Evolutionary conservation across 2,888 invertebrate genomes (phyloP).

Genomic region (Eumacrocentrus americanus): DNA sequence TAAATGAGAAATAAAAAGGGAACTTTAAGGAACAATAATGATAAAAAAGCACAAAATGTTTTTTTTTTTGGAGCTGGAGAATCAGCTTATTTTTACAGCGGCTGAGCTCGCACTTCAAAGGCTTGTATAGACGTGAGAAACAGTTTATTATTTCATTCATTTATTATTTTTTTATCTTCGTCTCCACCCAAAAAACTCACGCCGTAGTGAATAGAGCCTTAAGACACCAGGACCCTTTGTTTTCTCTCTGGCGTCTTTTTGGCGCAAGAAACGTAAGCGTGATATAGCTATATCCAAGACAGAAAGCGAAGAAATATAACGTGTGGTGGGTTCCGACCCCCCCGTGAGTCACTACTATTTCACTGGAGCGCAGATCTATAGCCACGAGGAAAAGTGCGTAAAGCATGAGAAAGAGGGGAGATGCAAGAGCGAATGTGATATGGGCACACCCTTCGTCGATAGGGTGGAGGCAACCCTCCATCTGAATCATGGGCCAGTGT

Average conservation of each 20-base stretch:
- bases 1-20: not conserved
- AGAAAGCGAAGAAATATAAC: not conserved
- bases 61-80: not conserved
- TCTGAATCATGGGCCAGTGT: conserved; percentile 47
- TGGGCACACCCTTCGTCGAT: conserved; percentile 26
- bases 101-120: conserved; percentile 30
- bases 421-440: conserved; percentile 2
- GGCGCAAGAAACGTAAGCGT: conserved; percentile 15
- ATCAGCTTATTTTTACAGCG: conserved; percentile 34
- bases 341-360: conserved; percentile 23
- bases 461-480: conserved; percentile 33
- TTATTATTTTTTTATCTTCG: conserved; percentile 27
- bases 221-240: conserved; percentile 10
- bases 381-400: conserved; percentile 15
- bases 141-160: conserved; percentile 31
- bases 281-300: not conserved
- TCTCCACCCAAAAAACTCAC: not conserved
- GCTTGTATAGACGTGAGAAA: conserved; percentile 16
- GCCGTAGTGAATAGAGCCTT: conserved; percentile 1
- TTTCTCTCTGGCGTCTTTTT: conserved; percentile 11
- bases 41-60: conserved; percentile 16
- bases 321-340: conserved; percentile 27
- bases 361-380: conserved; percentile 18
- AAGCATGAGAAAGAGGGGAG: conserved; percentile 9
- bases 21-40: not conserved